These are phyloP conservation scores for Caranx melampygus DNA, from an alignment of 2,113 vertebrate species.

Conservation along the genomic window DNA sequence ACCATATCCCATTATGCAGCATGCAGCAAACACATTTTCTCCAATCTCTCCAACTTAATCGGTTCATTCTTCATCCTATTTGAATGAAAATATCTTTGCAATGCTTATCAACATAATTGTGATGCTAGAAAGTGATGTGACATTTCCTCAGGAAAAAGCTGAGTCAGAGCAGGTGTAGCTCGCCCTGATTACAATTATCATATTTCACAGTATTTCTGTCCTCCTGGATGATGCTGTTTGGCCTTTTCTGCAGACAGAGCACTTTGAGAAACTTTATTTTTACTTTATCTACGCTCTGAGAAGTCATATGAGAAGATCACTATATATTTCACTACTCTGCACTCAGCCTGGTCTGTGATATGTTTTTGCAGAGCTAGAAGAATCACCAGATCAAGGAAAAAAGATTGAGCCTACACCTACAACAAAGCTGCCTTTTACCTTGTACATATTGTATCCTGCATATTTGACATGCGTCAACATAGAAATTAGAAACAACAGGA, in stretches of 20 bases:
- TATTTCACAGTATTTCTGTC: not conserved
- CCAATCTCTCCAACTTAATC: not conserved
- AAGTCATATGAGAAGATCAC: not conserved
- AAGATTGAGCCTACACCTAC: not conserved
- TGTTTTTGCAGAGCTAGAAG: not conserved
- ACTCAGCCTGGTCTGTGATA: not conserved
- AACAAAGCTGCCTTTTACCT: not conserved
- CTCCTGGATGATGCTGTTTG: not conserved
- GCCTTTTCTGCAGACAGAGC: not conserved
- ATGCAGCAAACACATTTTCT: slow-evolving; percentile 1
- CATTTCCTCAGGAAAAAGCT: not conserved
- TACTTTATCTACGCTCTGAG: no score
- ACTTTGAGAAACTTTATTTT: not conserved
- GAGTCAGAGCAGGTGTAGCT: not conserved
- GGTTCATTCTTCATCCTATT: not conserved
- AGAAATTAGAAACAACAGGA: not conserved
- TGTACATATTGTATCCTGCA: not conserved
- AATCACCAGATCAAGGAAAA: no score
- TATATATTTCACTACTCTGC: not conserved
- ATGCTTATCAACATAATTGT: not conserved
- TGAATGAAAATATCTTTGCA: not conserved
- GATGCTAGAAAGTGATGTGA: not conserved
- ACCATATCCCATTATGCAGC: not conserved
- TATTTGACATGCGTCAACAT: not conserved
- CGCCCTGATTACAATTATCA: not conserved